Evolutionary conservation across 2,888 invertebrate genomes (phyloP).

Genomic region (Poecilus cupreus): DNA sequence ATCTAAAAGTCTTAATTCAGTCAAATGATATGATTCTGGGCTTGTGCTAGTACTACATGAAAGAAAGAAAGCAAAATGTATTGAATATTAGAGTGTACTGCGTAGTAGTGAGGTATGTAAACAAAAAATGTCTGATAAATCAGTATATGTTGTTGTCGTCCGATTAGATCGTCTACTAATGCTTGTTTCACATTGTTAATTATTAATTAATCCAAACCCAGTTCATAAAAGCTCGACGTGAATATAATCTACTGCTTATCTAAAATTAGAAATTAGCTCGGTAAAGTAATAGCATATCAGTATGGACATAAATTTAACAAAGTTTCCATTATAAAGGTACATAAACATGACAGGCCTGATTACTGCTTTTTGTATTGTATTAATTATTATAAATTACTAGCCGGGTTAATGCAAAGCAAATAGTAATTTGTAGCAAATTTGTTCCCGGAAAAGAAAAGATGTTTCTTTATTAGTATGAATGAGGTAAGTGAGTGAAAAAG

Average conservation of each 20-base stretch:
- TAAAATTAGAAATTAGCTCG: slow-evolving; percentile 17
- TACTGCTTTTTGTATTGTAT: slow-evolving; percentile 29
- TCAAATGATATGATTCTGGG: no score
- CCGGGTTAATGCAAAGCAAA: neutral
- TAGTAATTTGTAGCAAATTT: neutral
- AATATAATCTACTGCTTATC: neutral
- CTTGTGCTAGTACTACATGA: no score
- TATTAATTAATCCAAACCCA: slow-evolving; percentile 5
- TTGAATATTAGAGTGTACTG: no score
- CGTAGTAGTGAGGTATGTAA: neutral
- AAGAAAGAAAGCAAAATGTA: no score
- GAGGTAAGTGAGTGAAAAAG: neutral
- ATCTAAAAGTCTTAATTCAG: no score
- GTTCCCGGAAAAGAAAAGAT: neutral
- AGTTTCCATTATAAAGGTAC: slow-evolving; percentile 2
- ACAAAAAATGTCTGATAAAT: slow-evolving; percentile 14
- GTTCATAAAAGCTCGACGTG: neutral
- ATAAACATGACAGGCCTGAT: slow-evolving; percentile 28
- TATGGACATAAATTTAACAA: slow-evolving; percentile 5
- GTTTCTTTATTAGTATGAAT: neutral
- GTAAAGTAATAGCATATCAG: slow-evolving; percentile 10
- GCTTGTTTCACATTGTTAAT: slow-evolving; percentile 29
- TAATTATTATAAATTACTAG: slow-evolving; percentile 24
- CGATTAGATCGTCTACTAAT: slow-evolving; percentile 19
- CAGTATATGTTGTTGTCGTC: neutral